Evolutionary conservation across 30 jellyfish, hydroid and myxozoan genomes (phyloP), one percentile per base, ranked within the genome.

Genomic region (Chrysaora quinquecirrha): DNA sequence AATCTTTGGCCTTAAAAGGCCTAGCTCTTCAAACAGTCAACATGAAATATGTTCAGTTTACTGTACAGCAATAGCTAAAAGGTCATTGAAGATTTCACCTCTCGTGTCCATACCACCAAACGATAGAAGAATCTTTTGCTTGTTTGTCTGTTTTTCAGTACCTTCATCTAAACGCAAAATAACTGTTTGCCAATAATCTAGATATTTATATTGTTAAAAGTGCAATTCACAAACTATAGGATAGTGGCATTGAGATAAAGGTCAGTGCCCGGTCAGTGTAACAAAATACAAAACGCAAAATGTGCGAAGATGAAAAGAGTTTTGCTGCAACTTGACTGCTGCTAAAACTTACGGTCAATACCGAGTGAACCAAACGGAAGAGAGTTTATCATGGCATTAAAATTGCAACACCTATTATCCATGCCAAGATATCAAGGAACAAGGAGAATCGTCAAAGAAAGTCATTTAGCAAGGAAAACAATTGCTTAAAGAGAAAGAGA

Each of bases 41-140:
- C n/a, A n/a, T n/a, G n/a, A n/a, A n/a, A n/a, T n/a, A n/a, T n/a
- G n/a, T n/a, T n/a, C n/a, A n/a, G n/a, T n/a, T n/a, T 24, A 18
- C 31, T 2, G 31, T 3, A 66, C 89, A 29, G 73, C 78, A 21
- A 85, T 85, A 1, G 83, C 95, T 34, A 85, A 68, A 1, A 65
- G 68, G 75, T 88, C 93, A 62, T 80, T 75, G 54, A 88, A 88
- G 3, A 88, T 78, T 48, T 88, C 83, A 24, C 96, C 93, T 18
- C 67, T 24, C 23, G 93, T 80, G 63, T 88, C 93, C 96, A 78
- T 88, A 34, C 96, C 96, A 1, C 96, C 96, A 73, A 80, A 88
- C 16, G 63, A 67, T 2, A 75, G 32, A 48, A 85, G 63, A 9
- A 64, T 79, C 48, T 33, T 85, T 20, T 85, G 89, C 47, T 24